Conservation (phyloP, 2,888 invertebrate genomes). For the Calephelis perditalis region DNA sequence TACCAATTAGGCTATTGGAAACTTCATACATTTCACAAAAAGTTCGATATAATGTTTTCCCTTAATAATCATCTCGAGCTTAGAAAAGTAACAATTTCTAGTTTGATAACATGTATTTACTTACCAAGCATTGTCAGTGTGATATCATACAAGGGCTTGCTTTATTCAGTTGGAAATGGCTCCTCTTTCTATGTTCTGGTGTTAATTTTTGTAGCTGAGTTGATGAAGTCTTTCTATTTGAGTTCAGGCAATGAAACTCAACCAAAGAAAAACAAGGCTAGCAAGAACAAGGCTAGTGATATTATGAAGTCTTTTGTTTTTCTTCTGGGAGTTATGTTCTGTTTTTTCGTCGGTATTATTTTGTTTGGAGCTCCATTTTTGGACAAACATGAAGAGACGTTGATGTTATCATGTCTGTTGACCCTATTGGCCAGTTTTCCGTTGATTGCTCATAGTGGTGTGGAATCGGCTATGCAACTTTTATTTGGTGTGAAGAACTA, state of each 20-base stretch:
- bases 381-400: slow-evolving; percentile 81
- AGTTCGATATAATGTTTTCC: slow-evolving; percentile 45
- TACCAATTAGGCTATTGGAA: no score
- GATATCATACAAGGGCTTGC: slow-evolving; percentile 74
- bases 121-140: slow-evolving; percentile 76
- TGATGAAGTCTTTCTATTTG: slow-evolving; percentile 73
- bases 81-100: slow-evolving; percentile 65
- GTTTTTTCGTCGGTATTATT: slow-evolving; percentile 80
- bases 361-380: slow-evolving; percentile 83
- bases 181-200: slow-evolving; percentile 63
- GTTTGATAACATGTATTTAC: slow-evolving; percentile 80
- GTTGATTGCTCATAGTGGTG: slow-evolving; percentile 78
- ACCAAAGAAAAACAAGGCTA: slow-evolving; percentile 53
- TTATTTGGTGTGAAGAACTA: slow-evolving; percentile 71
- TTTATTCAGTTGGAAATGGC: slow-evolving; percentile 80
- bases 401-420: slow-evolving; percentile 80
- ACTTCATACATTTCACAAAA: not conserved
- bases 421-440: slow-evolving; percentile 81
- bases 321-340: slow-evolving; percentile 58
- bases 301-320: slow-evolving; percentile 68
- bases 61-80: slow-evolving; percentile 59
- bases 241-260: slow-evolving; percentile 50
- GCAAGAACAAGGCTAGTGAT: slow-evolving; percentile 64
- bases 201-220: slow-evolving; percentile 70
- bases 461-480: slow-evolving; percentile 73